Evolutionary conservation across 2,113 vertebrate genomes (phyloP), one percentile per base, ranked within the genome.

Genomic region (Haemorhous mexicanus): DNA sequence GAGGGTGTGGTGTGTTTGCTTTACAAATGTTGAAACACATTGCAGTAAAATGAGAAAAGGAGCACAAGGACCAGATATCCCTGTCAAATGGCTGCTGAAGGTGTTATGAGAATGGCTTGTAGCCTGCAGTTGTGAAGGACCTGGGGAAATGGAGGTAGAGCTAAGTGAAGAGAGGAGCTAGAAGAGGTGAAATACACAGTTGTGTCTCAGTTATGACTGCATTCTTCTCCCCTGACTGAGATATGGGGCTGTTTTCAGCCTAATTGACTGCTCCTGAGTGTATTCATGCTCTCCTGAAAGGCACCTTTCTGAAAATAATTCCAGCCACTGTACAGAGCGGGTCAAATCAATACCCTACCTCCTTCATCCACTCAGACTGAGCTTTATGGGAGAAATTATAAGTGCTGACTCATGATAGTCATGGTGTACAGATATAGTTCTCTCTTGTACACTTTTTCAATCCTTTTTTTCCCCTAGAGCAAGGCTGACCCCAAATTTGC

Each of bases 391-490:
- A 61, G 26, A 78, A 78, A 66, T 41, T 9, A 0, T 21, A 68
- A n/a, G 27, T 16, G 13, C 23, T 69, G 64, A 69, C 2, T 52
- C 23, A 7, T 17, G 12, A 6, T 20, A 63, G 28, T 32, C 10
- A 16, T 72, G 56, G 39, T 0, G 0, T 41, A 68, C 11, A 68
- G 35, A 35, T 3, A 5, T 33, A 39, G 12, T 9, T 27, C 4
- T 11, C 12, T 43, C 79, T 24, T 32, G 24, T 27, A 39, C 6
- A 22, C 0, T 2, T 47, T 92, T 84, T 35, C 6, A n/a, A 28
- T 30, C 4, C 12, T 56, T 35, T 61, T 35, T 30, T 10, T 47
- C 6, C 16, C 11, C 13, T 13, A 56, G 26, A 1, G 4, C 6
- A 3, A 69, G 23, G 6, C 37, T 79, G 52, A 56, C 6, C 2